Base-by-base conservation (phyloP, 35 echinoderm and acorn worm genomes). In the Apostichopus japonicus region DNA sequence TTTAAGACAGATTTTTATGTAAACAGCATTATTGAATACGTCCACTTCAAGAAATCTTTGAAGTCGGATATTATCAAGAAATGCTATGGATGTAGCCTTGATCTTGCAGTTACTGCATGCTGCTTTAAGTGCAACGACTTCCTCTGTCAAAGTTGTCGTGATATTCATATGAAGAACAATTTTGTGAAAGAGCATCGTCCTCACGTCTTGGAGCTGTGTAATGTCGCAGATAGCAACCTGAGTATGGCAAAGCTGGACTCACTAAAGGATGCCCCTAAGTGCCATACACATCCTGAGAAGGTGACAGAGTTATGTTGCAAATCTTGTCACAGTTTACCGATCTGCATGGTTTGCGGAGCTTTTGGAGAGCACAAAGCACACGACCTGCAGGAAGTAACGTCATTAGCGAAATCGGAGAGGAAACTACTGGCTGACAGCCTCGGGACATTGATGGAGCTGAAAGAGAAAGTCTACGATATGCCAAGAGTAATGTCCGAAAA, bases 81-180 rank as follows among this genome's bases (percentile, higher is more conserved):
- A n/a, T 87, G 84, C 15, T 21, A 7, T 56, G 54, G 79, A 4
- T 83, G 79, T 16, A 53, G 51, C 6, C 5, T 53, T 9, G 3
- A 13, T 4, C 14, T 19, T 8, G 22, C 33, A 71, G 63, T 87
- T 17, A 27, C 27, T 9, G 56, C 84, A 8, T 87, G n/a, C 58
- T 87, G 84, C 63, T 87, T 87, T 14, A 61, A 44, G 27, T 87
- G 84, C 21, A 87, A 58, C 7, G 84, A 58, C 19, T 87, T 87
- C 15, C 56, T 87, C 53, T 87, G 84, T 58, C 5, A 87, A 51
- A 24, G 0, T 87, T 87, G 84, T 24, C 23, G 25, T 56, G 53
- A 87, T 13, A 15, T 10, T 23, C 84, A 87, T 24, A 54, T 22
- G 16, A 87, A 14, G 6, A 67, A 23, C 63, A 87, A n/a, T 8